A percentile compares a stretch with the other conserved stretches of the same genome.
Evolutionary conservation across 2,113 vertebrate genomes (phyloP).

Genomic region (Paramisgurnus dabryanus): DNA sequence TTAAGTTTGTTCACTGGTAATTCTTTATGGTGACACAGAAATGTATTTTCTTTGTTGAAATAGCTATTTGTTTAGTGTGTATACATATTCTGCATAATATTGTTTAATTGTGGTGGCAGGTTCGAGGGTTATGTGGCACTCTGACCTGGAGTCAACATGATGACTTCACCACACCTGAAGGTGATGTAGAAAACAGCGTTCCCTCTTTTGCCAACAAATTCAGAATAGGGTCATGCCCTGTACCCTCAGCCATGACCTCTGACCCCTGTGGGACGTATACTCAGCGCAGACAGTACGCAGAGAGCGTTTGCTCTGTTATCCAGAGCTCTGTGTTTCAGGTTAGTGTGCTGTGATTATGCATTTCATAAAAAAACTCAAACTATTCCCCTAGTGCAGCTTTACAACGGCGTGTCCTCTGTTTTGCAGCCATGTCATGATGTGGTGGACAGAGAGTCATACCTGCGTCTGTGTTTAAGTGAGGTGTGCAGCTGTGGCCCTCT

Average conservation of each 20-base stretch:
- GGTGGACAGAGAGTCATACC: constrained; percentile 79
- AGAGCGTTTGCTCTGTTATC: constrained; percentile 77
- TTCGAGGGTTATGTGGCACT: constrained; percentile 89
- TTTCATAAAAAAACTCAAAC: neutral
- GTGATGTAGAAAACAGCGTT: constrained; percentile 80
- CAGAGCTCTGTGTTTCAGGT: constrained; percentile 81
- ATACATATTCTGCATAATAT: neutral
- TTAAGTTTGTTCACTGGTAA: neutral
- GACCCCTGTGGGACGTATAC: constrained; percentile 76
- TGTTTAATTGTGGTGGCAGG: constrained; percentile 65
- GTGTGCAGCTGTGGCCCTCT: constrained; percentile 74
- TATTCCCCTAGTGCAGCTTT: neutral
- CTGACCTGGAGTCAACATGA: constrained; percentile 87
- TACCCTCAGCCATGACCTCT: neutral
- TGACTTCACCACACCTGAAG: constrained; percentile 86
- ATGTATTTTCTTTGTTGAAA: too few relatives aligned
- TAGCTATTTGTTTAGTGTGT: too few relatives aligned
- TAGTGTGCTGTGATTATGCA: neutral
- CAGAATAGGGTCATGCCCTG: constrained; percentile 68
- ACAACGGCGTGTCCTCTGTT: neutral
- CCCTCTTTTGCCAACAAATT: constrained; percentile 79
- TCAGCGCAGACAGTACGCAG: constrained; percentile 72
- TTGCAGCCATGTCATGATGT: constrained; percentile 80
- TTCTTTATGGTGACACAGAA: too few relatives aligned
- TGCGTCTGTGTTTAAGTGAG: constrained; percentile 77